Percentiles rank a stretch among this genome's conserved stretches.
Evolutionary conservation across 23 tunicate genomes (phyloP).

Genomic region (Phallusia fumigata): DNA sequence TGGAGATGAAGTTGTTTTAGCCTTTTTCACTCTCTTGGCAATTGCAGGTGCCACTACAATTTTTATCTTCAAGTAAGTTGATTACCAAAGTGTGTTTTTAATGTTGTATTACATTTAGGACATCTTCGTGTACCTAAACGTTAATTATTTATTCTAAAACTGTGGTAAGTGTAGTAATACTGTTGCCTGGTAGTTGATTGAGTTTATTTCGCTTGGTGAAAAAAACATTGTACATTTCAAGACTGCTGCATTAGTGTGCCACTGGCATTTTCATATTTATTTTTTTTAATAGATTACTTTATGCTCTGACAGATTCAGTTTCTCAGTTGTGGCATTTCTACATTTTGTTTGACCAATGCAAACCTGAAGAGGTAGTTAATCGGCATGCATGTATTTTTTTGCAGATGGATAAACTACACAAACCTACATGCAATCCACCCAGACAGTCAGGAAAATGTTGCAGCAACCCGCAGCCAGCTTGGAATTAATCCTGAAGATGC

Average conservation of each 20-base stretch:
- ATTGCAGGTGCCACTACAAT: conserved; percentile 16
- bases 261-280: no score
- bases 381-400: neutral
- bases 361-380: no score
- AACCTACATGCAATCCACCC: conserved; percentile 66
- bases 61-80: conserved; percentile 37
- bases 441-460: conserved; percentile 72
- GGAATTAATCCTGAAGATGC: conserved; percentile 32
- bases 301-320: no score
- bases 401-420: conserved; percentile 25
- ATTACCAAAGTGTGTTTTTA: neutral
- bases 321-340: no score
- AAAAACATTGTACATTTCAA: no score
- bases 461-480: conserved; percentile 58
- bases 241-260: no score
- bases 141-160: no score
- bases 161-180: no score
- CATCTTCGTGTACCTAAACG: neutral
- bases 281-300: no score
- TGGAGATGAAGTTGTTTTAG: conserved; percentile 86
- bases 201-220: no score
- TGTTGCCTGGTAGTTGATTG: no score
- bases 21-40: conserved; percentile 29
- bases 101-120: neutral
- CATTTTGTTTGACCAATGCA: no score